Evolutionary conservation across 2,888 invertebrate genomes (phyloP), one percentile per base, ranked within the genome.

Genomic region (Tinea trinotella): DNA sequence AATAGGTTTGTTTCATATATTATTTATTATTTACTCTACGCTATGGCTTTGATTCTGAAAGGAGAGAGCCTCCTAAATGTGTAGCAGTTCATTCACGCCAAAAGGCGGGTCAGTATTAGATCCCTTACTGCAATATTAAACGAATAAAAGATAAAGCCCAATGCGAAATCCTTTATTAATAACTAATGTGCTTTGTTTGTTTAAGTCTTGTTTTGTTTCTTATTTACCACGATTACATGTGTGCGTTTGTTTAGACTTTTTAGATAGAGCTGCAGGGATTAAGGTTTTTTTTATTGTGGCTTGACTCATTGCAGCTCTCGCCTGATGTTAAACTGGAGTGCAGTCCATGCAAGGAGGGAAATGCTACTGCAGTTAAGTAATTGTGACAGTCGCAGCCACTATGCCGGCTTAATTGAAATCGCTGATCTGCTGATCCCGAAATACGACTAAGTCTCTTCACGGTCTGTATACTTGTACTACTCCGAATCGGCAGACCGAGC

Each of bases 111-210:
- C 48, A 48, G 18, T 19, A 20, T 48, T 48, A 48, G 48, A 9
- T 4, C 48, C 48, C n/a, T 48, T 20, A 18, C 40, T 48, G 13
- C 13, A 48, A 48, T 17, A 48, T 48, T 48, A 6, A 48, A 48
- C 30, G 30, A 30, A 30, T 30, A 30, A 30, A 30, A 30, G 30
- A 30, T 30, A 30, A 30, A 50, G 22, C 24, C 50, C 50, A 5
- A 50, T 50, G 24, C 50, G 50, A 50, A 50, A 50, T 50, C 22
- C 24, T 20, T 24, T 50, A 24, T 50, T 24, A 50, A 50, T 13
- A 13, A 19, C 1, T 13, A 24, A 24, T 50, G 18, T 20, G 10
- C 13, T 50, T 50, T 20, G 22, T 24, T 50, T 50, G 24, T 50
- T 50, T 50, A 46, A 24, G 50, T 13, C 24, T 20, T 24, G 12